These are phyloP conservation scores for Brachypodius melanocephalos DNA, from an alignment of 2,113 vertebrate species.

Conservation along the genomic window DNA sequence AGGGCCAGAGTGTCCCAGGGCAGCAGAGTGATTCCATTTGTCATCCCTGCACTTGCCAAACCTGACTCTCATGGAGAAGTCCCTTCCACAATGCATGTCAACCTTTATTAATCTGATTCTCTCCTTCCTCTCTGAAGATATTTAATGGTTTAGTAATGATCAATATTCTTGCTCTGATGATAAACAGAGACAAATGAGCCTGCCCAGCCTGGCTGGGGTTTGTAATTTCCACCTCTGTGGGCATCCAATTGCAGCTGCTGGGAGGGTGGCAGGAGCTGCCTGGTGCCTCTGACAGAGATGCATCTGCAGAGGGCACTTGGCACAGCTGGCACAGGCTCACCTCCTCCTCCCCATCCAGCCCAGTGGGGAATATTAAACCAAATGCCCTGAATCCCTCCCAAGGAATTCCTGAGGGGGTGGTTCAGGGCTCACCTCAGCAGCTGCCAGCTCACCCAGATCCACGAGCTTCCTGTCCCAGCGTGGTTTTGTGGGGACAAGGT, in stretches of 20 bases:
- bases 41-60: not conserved
- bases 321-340: not conserved
- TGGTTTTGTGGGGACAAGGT: not conserved
- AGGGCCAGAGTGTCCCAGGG: fast-evolving
- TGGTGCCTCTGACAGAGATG: not conserved
- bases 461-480: fast-evolving
- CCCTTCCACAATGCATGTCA: not conserved
- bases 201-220: constrained; percentile 46
- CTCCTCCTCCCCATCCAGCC: not conserved
- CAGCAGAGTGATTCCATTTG: not conserved
- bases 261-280: constrained; percentile 26
- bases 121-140: constrained; percentile 15
- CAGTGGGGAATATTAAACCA: not conserved
- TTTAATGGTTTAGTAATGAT: constrained; percentile 50
- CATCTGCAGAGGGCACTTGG: not conserved
- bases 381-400: not conserved
- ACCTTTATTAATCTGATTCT: constrained; percentile 52
- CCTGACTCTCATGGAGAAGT: not conserved
- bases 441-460: not conserved
- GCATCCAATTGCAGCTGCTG: constrained; percentile 53
- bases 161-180: constrained; percentile 60
- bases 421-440: not conserved
- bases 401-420: not conserved
- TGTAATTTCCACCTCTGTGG: constrained; percentile 65
- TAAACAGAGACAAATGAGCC: constrained; percentile 74